A percentile compares a stretch with the other conserved stretches of the same genome.
Evolutionary conservation across 1,140 invertebrate species (phyloP).

Genomic region (Drosophila sulfurigaster): DNA sequence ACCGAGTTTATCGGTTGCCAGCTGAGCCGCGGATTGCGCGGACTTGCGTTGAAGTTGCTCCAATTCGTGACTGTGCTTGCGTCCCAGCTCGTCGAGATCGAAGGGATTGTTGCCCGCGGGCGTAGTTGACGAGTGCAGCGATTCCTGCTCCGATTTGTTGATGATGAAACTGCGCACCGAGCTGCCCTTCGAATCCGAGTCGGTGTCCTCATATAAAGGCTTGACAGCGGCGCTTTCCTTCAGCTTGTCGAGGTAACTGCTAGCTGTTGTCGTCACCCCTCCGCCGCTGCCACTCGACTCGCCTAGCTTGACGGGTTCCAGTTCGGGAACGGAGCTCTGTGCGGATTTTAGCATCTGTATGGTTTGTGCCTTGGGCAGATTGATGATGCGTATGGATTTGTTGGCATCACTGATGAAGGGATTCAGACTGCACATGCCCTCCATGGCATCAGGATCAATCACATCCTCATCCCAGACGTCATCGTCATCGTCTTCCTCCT

Average conservation of each 20-base stretch:
- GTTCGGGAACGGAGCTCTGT: constrained; percentile 12
- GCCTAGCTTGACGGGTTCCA: constrained; percentile 19
- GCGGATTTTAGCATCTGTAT: constrained; percentile 59
- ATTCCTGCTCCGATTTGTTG: constrained; percentile 75
- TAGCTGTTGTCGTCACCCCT: not conserved
- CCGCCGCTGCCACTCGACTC: not conserved
- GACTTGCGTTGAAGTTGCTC: constrained; percentile 76
- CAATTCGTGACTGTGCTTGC: constrained; percentile 80
- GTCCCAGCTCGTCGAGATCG: constrained; percentile 66
- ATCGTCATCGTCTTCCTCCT: constrained; percentile 39
- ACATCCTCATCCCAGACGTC: constrained; percentile 59
- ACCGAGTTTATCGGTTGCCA: constrained; percentile 48
- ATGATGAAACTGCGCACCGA: constrained; percentile 81
- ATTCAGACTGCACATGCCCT: constrained; percentile 67
- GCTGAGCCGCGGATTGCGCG: constrained; percentile 7
- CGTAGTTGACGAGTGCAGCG: constrained; percentile 12
- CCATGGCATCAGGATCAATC: constrained; percentile 45
- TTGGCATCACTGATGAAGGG: constrained; percentile 58
- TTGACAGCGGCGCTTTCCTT: constrained; percentile 59
- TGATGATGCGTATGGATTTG: constrained; percentile 65
- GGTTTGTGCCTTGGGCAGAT: constrained; percentile 64
- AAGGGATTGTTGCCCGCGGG: constrained; percentile 55
- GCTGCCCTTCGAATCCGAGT: constrained; percentile 87
- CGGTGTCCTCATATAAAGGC: constrained; percentile 78
- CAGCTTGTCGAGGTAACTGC: constrained; percentile 60